These are phyloP conservation scores for Diuraphis noxia DNA, from an alignment of 1,140 invertebrate species.

Conservation along the genomic window DNA sequence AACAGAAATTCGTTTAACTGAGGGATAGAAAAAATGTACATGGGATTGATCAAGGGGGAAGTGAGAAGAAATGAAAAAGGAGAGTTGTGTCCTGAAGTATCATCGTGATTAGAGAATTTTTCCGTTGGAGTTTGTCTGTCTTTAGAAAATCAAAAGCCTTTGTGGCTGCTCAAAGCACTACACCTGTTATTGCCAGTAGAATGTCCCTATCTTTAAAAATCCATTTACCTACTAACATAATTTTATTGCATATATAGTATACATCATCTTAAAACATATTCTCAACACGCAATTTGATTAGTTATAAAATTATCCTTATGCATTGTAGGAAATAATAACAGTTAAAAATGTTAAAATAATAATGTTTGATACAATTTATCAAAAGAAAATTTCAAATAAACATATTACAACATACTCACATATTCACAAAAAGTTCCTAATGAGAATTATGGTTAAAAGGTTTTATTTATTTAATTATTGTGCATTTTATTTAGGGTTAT, in stretches of 20 bases:
- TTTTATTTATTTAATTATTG: constrained; percentile 33
- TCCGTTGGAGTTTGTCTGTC: constrained; percentile 35
- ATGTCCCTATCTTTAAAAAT: not conserved
- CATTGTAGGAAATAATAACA: not conserved
- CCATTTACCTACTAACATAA: constrained; percentile 36
- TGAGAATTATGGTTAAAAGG: not conserved
- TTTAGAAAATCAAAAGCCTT: constrained; percentile 52
- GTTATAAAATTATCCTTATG: not conserved
- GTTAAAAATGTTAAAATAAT: not conserved
- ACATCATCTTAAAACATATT: constrained; percentile 10
- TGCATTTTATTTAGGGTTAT: not conserved
- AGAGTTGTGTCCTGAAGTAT: constrained; percentile 29
- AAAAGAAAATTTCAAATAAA: not conserved
- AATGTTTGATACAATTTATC: not conserved
- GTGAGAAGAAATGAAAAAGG: constrained; percentile 7
- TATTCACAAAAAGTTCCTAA: not conserved
- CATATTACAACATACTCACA: not conserved
- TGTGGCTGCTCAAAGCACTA: constrained; percentile 32
- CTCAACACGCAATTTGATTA: not conserved
- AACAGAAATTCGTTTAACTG: constrained; percentile 49
- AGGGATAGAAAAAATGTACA: constrained; percentile 9
- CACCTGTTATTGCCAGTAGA: not conserved
- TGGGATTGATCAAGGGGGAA: constrained; percentile 36
- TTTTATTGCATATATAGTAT: constrained; percentile 19
- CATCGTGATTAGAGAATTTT: constrained; percentile 53